Conservation (phyloP, 2,888 invertebrate genomes). For the Campopleginae sp. region DNA sequence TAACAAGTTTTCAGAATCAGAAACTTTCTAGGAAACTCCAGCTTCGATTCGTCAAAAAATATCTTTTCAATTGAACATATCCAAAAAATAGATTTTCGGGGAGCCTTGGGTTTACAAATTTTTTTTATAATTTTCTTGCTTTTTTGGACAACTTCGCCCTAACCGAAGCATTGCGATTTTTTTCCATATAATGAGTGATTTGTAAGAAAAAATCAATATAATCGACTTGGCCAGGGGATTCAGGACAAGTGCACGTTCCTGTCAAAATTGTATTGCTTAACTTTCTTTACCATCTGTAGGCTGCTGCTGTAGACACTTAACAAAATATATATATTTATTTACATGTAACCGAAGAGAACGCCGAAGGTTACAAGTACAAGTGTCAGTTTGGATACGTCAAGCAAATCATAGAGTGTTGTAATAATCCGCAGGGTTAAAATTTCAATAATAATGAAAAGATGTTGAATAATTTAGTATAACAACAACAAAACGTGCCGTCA, state of each 20-base stretch:
- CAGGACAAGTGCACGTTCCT: too few species aligned
- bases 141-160: too few species aligned
- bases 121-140: too few species aligned
- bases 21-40: background rate
- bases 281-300: background rate
- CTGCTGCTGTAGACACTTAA: too few species aligned
- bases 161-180: too few species aligned
- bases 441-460: background rate
- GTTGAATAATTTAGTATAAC: background rate
- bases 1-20: background rate
- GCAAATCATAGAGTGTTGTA: background rate
- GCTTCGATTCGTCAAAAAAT: background rate
- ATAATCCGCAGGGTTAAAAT: background rate
- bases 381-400: constrained; percentile 14
- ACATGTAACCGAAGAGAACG: background rate
- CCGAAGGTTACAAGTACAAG: constrained; percentile 2
- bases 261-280: too few species aligned
- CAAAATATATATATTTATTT: too few species aligned
- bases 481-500: background rate
- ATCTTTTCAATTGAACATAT: background rate
- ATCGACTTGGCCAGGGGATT: too few species aligned
- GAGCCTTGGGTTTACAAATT: background rate
- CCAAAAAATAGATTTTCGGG: background rate
- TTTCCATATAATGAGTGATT: too few species aligned
- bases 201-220: too few species aligned